A percentile compares a stretch with the other conserved stretches of the same genome.
Conservation (phyloP, 2,888 invertebrate species). For the Lymantria monacha region DNA sequence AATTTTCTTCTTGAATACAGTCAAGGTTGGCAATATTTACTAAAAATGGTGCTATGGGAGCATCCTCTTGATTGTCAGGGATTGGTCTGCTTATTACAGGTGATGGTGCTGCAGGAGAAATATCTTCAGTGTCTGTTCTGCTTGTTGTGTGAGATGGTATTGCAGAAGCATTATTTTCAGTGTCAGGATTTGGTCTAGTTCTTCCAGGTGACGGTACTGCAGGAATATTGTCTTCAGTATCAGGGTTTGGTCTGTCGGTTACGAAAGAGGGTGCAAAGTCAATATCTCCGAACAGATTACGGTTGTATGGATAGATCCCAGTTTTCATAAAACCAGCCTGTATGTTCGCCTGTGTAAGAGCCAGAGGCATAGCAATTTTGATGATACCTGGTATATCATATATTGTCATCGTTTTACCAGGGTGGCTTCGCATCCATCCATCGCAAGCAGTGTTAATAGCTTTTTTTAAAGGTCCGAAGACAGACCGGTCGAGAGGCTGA, state of each 20-base stretch:
- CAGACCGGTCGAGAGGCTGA: constrained; percentile 1
- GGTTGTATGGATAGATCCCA: neutral
- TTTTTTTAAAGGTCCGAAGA: constrained; percentile 1
- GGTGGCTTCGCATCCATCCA: constrained; percentile 1
- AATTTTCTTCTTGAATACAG: neutral
- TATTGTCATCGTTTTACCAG: constrained; percentile 1
- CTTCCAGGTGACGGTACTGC: no score
- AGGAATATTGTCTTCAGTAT: no score
- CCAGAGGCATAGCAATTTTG: constrained; percentile 4
- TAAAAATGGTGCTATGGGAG: neutral
- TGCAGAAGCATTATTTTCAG: neutral
- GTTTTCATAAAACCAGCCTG: constrained; percentile 4
- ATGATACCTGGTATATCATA: no score
- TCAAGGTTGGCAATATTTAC: neutral
- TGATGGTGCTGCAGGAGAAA: no score
- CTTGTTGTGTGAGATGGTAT: neutral
- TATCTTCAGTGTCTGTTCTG: no score
- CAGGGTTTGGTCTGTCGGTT: neutral
- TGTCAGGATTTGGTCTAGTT: no score
- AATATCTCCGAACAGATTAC: constrained; percentile 1
- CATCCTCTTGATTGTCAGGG: no score
- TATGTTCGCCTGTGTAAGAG: constrained; percentile 3
- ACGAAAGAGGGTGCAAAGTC: constrained; percentile 5
- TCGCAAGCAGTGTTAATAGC: neutral
- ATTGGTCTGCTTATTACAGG: no score